Conservation (phyloP, 1,140 invertebrate genomes). For the Lucilia cuprina region DNA sequence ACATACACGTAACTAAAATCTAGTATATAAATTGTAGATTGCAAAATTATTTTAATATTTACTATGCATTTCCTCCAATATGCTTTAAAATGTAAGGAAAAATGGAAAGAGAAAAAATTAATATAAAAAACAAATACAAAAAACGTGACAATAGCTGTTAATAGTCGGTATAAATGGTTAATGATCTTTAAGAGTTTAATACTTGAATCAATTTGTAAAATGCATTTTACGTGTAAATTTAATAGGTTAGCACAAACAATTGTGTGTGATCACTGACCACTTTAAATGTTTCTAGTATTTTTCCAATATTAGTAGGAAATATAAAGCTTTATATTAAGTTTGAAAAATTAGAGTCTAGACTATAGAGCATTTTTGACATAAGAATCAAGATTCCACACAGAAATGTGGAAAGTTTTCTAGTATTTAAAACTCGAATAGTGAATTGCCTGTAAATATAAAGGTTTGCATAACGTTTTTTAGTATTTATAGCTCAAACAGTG, state of each 20-base stretch:
- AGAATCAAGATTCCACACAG: too few relatives aligned
- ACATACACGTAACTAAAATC: neutral
- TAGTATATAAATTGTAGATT: neutral
- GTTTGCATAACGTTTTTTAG: too few relatives aligned
- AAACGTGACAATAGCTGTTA: conserved; percentile 10
- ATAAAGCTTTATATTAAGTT: too few relatives aligned
- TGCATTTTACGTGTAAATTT: neutral
- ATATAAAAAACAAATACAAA: neutral
- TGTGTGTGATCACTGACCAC: neutral
- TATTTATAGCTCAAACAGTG: too few relatives aligned
- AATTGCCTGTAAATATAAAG: too few relatives aligned
- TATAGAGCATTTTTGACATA: too few relatives aligned
- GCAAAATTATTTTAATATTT: neutral
- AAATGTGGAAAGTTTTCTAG: too few relatives aligned
- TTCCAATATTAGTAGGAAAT: too few relatives aligned
- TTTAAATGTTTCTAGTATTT: too few relatives aligned
- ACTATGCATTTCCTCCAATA: neutral
- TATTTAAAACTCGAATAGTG: too few relatives aligned
- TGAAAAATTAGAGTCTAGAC: too few relatives aligned
- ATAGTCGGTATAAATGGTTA: neutral
- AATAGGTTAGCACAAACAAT: neutral
- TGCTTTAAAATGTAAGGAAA: too few relatives aligned
- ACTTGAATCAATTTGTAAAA: neutral
- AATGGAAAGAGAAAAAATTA: neutral
- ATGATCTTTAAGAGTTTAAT: neutral